Evolutionary conservation across 2,113 vertebrate species (phyloP), one percentile per base, ranked within the genome.

Genomic region (Varanus komodoensis): DNA sequence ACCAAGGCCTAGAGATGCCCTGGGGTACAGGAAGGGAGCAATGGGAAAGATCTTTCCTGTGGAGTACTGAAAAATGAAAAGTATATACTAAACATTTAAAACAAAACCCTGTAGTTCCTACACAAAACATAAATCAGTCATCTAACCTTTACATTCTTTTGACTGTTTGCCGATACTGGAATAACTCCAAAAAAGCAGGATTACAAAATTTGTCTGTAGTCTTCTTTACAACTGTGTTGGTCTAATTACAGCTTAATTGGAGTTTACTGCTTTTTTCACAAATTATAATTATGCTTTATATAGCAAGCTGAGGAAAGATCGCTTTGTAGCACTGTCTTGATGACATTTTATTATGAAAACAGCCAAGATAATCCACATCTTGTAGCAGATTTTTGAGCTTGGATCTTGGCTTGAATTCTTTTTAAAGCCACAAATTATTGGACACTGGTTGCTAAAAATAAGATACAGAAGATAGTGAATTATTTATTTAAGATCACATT

Each of bases 401-500:
- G 89, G 89, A 87, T 92, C 80, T 95, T 95, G 91, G 87, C 90
- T 91, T 95, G 79, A 82, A 80, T 93, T 94, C 50, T 88, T 93
- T 84, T 29, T 52, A 78, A 95, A 90, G 93, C 93, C 95, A 95
- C 27, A n/a, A 95, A 96, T 95, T 14, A 9, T 89, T 94, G 92
- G 89, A 87, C 79, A 94, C 94, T 91, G 91, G 88, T 91, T 87
- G 89, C 93, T 96, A 97, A 95, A 90, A 96, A 95, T 96, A 96
- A 96, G 93, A 94, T 94, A 94, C 87, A 90, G 92, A 96, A 87
- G 93, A 94, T 91, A 89, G 77, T 96, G 94, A 96, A 96, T 97
- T 94, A 96, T 96, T 96, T 94, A 96, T 94, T 89, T 93, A 15
- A 93, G 54, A 95, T 91, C 96, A 95, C 93, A 95, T 96, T 96